Evolutionary conservation across 2,113 vertebrate genomes (phyloP).

Genomic region (Phalacrocorax carbo): DNA sequence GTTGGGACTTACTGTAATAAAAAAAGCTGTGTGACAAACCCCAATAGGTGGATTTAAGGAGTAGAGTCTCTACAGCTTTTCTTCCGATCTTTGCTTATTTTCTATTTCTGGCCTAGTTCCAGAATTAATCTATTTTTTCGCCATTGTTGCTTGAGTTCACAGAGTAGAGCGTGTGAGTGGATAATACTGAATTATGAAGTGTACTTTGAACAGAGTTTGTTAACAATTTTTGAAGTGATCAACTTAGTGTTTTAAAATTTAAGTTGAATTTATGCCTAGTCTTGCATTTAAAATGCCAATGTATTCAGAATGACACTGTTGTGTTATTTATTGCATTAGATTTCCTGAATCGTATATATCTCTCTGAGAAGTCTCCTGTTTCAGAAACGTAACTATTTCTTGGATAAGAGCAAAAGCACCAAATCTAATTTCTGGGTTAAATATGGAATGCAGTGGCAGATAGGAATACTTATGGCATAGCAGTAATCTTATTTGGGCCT

Average conservation of each 20-base stretch:
- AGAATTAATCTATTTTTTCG: background rate
- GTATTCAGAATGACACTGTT: fast-evolving
- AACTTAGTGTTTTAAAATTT: background rate
- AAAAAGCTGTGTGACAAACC: background rate
- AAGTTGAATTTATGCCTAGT: background rate
- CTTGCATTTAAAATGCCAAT: background rate
- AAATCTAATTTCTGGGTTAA: background rate
- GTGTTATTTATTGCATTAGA: background rate
- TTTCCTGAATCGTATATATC: background rate
- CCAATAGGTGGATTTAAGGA: background rate
- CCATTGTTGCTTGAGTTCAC: background rate
- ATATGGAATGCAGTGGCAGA: background rate
- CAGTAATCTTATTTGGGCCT: background rate
- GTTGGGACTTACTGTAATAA: background rate
- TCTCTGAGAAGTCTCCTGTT: background rate
- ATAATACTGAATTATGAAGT: background rate
- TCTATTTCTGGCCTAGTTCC: background rate
- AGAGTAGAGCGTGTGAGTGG: background rate
- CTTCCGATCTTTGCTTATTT: background rate
- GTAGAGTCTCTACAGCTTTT: background rate
- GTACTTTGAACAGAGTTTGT: background rate
- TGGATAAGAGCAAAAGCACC: background rate
- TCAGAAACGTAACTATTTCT: background rate
- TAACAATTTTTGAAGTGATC: background rate
- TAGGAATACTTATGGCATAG: background rate